Base-by-base conservation (phyloP, 1,140 invertebrate species). In the Drosophila seguyi region DNA sequence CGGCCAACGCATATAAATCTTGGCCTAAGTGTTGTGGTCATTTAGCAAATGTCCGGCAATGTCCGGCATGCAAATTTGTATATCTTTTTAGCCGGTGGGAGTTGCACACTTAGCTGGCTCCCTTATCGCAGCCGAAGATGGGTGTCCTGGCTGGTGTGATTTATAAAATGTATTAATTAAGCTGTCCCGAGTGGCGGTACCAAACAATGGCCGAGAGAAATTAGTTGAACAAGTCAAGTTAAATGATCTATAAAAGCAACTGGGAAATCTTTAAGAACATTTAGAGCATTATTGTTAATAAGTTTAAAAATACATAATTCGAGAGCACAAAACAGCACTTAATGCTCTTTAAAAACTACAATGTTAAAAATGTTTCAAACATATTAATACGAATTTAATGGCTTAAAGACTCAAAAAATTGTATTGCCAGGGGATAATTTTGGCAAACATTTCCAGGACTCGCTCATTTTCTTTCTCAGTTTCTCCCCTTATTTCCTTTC, bases 121-220 rank as follows among this genome's bases (percentile, higher is more conserved):
- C 55, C 44, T 74, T 79, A 53, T 69, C 47, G 68, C 50, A 18
- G 25, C 39, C 34, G 39, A 75, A 63, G 77, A 68, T 74, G 67
- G 65, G 75, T 31, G 42, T 25, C 34, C 45, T 34, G 38, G 16
- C 44, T 63, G 52, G 31, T 55, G 62, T 90, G 77, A 85, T 88
- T 88, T 88, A 85, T 81, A 75, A 88, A 90, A 81, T 88, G 53
- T 85, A 90, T 88, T 88, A 90, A 88, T 88, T 88, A 90, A 90
- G 88, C 68, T 60, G 27, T 42, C 58, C 68, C 50, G 65, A 72
- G 65, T 52, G 52, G 52, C 25, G 60, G 68, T 44, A 38, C 39
- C 66, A 79, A 39, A 39, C 29, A 38, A 47, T 31, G 34, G 38
- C 6, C 6, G 29, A 31, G 13, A 36, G 41, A 38, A 50, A 53